Base-by-base conservation (phyloP, 2,113 vertebrate species). In the Bujurquina vittata region DNA sequence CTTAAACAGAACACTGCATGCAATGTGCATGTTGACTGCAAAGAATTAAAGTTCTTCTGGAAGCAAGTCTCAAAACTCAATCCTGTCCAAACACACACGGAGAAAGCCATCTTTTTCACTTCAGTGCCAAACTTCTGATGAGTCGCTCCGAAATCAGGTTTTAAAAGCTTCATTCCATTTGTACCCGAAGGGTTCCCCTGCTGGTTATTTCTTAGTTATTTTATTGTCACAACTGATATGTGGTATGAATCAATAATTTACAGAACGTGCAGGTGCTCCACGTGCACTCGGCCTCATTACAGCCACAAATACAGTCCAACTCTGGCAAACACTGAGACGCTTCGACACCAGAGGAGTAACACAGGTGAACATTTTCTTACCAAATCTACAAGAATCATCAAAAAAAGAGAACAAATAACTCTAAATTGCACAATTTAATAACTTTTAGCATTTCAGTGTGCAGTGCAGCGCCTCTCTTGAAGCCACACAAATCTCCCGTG, bases 1-100 rank as follows among this genome's bases (percentile, higher is more conserved):
- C 10, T 37, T 37, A 37, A 33, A 33, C 7, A 7, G 7, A 33
- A 33, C 0, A 0, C 7, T 67, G 35, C n/a, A 65, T 3, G 0
- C 10, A 23, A 65, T 65, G 3, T 37, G 35, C 10, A 10, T 10
- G 8, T 37, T 37, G 35, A 37, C 10, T 37, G 9, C 22, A 65
- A 46, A 67, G 23, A 67, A 43, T 26, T 67, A 67, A 67, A 46
- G 62, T 3, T 7, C 22, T 65, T 26, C 62, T 65, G 62, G n/a
- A 65, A 43, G 61, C 12, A 0, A 40, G 62, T 43, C 12, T 43
- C 2, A 65, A 65, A 65, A 43, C 22, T 23, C 26, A 65, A 43
- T 26, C n/a, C 1, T 17, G 26, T 67, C 12, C 26, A 67, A 67
- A 67, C 26, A 67, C 23, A 0, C 1, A 14, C 26, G 14, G 37